phyloP scores from a whole-genome alignment of 2,797 vertebrate species.

The Notamacropus eugenii region DNA sequence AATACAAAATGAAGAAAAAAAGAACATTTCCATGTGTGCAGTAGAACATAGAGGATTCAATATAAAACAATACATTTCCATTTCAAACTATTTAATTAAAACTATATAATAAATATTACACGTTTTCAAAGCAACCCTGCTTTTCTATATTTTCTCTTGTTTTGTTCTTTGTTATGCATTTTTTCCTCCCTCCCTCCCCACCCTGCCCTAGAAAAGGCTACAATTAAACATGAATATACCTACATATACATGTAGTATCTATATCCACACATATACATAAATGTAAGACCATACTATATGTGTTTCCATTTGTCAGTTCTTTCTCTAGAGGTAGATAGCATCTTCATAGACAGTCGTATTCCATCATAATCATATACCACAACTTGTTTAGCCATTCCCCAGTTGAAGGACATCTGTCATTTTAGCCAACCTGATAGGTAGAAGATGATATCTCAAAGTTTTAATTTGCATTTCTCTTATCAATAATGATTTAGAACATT shows the following conservation, averaged over 20 bases:
- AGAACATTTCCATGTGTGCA: background rate
- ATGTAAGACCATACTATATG: background rate
- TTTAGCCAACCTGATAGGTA: background rate
- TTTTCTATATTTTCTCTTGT: background rate
- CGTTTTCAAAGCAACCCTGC: background rate
- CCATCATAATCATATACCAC: background rate
- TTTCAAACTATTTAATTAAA: background rate
- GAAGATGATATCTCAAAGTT: background rate
- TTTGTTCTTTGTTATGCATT: background rate
- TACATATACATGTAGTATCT: background rate
- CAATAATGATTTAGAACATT: background rate
- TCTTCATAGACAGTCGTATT: background rate
- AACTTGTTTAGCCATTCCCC: background rate
- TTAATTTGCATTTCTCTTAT: background rate
- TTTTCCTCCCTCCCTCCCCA: background rate
- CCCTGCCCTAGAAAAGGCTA: background rate
- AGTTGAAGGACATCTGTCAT: background rate
- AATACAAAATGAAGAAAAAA: background rate
- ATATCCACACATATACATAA: background rate
- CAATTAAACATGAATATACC: background rate
- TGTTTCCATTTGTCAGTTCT: background rate
- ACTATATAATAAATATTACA: background rate
- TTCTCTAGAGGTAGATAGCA: background rate
- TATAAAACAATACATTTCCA: background rate
- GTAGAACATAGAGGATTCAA: background rate